These are phyloP conservation scores for Amorpha juglandis DNA, from an alignment of 2,888 invertebrate genomes.

Conservation along the genomic window DNA sequence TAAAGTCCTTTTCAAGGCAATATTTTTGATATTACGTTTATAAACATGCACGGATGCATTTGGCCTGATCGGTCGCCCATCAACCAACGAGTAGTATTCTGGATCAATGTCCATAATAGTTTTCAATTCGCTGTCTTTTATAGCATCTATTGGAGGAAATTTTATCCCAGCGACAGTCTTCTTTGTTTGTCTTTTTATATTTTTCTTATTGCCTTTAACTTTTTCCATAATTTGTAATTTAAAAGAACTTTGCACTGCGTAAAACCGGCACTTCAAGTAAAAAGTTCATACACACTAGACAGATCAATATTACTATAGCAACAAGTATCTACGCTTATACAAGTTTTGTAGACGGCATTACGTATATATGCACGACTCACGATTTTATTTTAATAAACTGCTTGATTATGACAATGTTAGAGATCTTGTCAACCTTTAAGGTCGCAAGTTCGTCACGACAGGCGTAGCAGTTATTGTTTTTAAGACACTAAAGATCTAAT, in stretches of 20 bases:
- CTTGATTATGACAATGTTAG: no score
- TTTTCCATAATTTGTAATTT: background rate
- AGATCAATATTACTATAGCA: slow-evolving; percentile 68
- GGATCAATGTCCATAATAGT: slow-evolving; percentile 86
- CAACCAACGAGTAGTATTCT: slow-evolving; percentile 85
- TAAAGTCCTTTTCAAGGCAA: slow-evolving; percentile 68
- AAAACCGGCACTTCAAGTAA: slow-evolving; percentile 1
- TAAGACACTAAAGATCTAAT: no score
- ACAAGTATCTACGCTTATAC: slow-evolving; percentile 36
- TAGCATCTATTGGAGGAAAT: slow-evolving; percentile 68
- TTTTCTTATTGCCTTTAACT: slow-evolving; percentile 48
- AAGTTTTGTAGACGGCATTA: background rate
- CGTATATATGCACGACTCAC: no score
- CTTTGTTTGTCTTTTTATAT: slow-evolving; percentile 51
- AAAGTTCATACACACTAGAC: slow-evolving; percentile 25
- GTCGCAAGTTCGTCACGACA: no score
- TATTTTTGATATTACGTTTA: slow-evolving; percentile 76
- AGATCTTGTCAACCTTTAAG: no score
- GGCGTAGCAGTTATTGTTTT: no score
- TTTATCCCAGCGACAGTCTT: slow-evolving; percentile 65
- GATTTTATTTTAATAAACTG: no score
- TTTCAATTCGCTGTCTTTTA: slow-evolving; percentile 57
- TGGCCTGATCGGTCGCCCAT: slow-evolving; percentile 84
- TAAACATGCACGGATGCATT: slow-evolving; percentile 83
- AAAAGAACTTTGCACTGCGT: slow-evolving; percentile 10